Base-by-base conservation (phyloP, 2,888 invertebrate genomes). In the Cephus nigrinus region DNA sequence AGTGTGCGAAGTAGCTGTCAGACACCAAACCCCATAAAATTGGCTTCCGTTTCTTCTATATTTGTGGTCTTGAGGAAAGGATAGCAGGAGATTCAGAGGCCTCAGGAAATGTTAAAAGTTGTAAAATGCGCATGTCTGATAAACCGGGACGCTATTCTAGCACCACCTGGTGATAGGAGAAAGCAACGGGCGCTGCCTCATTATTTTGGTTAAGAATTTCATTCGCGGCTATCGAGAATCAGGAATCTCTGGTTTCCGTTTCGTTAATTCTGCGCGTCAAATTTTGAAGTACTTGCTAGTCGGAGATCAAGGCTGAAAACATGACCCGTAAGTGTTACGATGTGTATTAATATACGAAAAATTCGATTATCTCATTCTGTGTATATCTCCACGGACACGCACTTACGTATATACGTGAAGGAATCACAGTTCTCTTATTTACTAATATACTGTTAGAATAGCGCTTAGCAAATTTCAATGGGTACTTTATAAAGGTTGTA, bases 261-360 rank as follows among this genome's bases (percentile, higher is more conserved):
- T 32, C 31, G 71, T 32, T 32, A 71, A 32, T 80, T 80, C 68
- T 79, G 80, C 79, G 80, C 82, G 81, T 83, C 78, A 79, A 84
- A 86, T 86, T 87, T 82, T 78, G 68, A 83, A 84, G 87, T 89
- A 86, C 89, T 90, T 89, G 89, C 81, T 89, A 87, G 85, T 90
- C 89, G 89, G 89, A 90, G 89, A 87, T 86, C 90, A 90, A 90
- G 90, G 87, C 85, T 85, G 80, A 82, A 76, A 88, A 84, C 86
- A 91, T 91, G 91, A 91, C 91, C 85, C 91, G 91, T 91, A 87
- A 90, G 91, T 83, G 30, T n/a, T 76, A 55, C 55, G 9, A 23
- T 23, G 5, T 55, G 23, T 15, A n/a, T 34, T 32, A 40, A 30
- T 75, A 34, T 75, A 40, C n/a, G 12, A 36, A 11, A 23, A 31